Base-by-base conservation (phyloP, 1,140 invertebrate species). In the Caerostris darwini region DNA sequence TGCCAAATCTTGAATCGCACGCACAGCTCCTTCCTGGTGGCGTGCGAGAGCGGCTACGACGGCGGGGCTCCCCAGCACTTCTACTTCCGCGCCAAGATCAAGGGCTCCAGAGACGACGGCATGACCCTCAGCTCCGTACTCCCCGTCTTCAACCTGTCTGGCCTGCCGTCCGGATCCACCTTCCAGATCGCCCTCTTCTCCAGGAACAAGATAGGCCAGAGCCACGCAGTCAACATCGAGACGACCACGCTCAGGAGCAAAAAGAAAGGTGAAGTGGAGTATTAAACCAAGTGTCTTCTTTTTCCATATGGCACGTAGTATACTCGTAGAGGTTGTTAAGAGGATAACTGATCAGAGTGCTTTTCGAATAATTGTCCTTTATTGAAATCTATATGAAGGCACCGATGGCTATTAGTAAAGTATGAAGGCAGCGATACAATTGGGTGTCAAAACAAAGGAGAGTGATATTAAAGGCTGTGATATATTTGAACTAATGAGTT, bases 31-130 rank as follows among this genome's bases (percentile, higher is more conserved):
- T 96, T 98, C 77, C 97, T 97, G 95, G 97, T 98, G 82, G 97
- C 97, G 88, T 98, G 98, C 95, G 96, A 97, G 81, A 97, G 97
- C 0, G 98, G 98, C 50, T 97, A 97, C 95, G 97, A 98, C 95
- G 98, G 98, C 14, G 98, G 98, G 7, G 96, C 98, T 34, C 97
- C 97, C 17, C 98, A 98, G 96, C 97, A 97, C 95, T 98, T 98
- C 96, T 96, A 98, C 77, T 96, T 98, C 64, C 64, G 90, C 97
- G 86, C 92, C 56, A 57, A 94, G 10, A 56, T 95, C 7, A 90
- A 94, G 64, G 93, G 90, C 3, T 83, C 92, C 7, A 53, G 64
- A n/a, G 59, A 90, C 5, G 34, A 90, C 0, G 90, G 81, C 3
- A 56, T 94, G 3, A n/a, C 87, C 5, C 61, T 90, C 7, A 67